A percentile compares a stretch with the other conserved stretches of the same genome.
Evolutionary conservation across 2,888 invertebrate species (phyloP).

Genomic region (Leptothorax acervorum): DNA sequence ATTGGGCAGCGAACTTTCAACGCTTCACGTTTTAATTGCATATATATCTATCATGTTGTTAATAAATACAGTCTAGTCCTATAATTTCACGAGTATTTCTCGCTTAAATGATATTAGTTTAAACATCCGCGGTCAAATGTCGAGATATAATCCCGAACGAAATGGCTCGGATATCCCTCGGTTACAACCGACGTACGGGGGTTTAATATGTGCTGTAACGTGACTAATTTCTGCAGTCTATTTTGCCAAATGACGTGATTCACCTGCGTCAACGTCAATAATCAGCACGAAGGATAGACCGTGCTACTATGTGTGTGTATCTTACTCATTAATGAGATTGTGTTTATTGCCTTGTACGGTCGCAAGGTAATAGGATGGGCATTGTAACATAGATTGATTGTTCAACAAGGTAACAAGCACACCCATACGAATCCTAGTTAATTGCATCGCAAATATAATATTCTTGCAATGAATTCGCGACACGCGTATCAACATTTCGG

Average conservation of each 20-base stretch:
- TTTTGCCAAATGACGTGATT: slow-evolving; percentile 36
- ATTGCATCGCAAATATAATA: slow-evolving; percentile 25
- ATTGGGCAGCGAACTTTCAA: background rate
- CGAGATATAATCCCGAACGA: slow-evolving; percentile 11
- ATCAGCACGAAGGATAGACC: slow-evolving; percentile 11
- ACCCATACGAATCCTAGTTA: background rate
- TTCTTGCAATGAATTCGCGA: slow-evolving; percentile 14
- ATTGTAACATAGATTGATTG: slow-evolving; percentile 38
- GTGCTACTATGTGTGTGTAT: slow-evolving; percentile 1
- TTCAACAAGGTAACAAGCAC: slow-evolving; percentile 34
- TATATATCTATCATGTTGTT: background rate
- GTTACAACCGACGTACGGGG: background rate
- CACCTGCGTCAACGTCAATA: slow-evolving; percentile 38
- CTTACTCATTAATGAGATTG: slow-evolving; percentile 38
- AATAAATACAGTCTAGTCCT: background rate
- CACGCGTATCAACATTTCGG: background rate
- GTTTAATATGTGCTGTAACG: slow-evolving; percentile 27
- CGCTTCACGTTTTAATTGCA: background rate
- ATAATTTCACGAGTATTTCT: background rate
- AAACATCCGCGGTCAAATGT: background rate
- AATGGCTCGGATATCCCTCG: background rate
- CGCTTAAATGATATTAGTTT: slow-evolving; percentile 20
- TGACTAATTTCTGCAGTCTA: slow-evolving; percentile 36
- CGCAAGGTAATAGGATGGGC: background rate
- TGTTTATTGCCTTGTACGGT: slow-evolving; percentile 31